A percentile compares a stretch with the other conserved stretches of the same genome.
phyloP scores from a whole-genome alignment of 2,113 vertebrate species.

The Saccopteryx bilineata region DNA sequence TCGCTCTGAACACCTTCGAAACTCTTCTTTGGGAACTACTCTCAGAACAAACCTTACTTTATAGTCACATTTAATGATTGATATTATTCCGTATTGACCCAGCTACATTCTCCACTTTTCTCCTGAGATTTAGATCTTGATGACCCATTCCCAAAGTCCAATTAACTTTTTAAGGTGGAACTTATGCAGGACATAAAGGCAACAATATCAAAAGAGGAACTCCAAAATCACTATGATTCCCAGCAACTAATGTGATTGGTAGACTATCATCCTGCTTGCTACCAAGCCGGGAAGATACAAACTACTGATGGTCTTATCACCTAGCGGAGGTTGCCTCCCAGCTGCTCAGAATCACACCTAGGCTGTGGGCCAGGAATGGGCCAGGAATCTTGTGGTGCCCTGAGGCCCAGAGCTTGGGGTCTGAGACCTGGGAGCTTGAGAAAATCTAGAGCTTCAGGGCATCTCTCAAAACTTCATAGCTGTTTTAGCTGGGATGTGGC shows the following conservation, averaged over 20 bases:
- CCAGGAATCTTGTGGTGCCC: too few species aligned
- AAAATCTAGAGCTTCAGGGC: neutral
- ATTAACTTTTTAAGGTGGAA: conserved; percentile 4
- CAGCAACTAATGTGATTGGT: neutral
- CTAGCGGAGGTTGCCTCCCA: neutral
- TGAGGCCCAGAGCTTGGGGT: neutral
- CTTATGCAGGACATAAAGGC: neutral
- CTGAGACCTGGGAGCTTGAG: neutral
- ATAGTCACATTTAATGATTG: neutral
- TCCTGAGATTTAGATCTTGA: neutral
- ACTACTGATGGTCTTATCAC: neutral
- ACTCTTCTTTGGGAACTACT: neutral
- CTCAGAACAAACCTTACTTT: neutral
- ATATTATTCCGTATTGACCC: neutral
- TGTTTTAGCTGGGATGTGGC: neutral
- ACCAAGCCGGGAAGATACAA: neutral
- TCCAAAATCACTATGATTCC: neutral
- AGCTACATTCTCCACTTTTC: neutral
- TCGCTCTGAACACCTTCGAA: neutral
- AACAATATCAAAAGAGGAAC: neutral
- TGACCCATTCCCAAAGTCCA: conserved; percentile 2
- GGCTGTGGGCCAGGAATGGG: neutral
- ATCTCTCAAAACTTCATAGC: neutral
- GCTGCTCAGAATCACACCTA: neutral
- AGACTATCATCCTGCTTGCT: neutral